Percentiles rank a stretch among this genome's conserved stretches.
Conservation (phyloP, 1,140 invertebrate genomes). For the Chrysopa pallens region DNA sequence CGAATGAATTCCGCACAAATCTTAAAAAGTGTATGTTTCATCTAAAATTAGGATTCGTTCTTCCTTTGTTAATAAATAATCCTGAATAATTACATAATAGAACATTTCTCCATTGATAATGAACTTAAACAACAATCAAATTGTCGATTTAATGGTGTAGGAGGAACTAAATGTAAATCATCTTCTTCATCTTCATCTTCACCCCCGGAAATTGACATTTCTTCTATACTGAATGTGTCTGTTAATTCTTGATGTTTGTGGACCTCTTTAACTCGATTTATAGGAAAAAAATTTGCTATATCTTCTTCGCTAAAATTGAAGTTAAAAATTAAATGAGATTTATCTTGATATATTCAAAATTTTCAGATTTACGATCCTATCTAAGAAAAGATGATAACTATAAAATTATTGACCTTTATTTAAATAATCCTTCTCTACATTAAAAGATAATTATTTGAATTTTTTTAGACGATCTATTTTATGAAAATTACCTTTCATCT, state of each 20-base stretch:
- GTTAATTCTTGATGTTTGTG: conserved; percentile 33
- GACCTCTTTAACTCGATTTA: conserved; percentile 25
- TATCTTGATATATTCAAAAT: neutral
- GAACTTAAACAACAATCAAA: conserved; percentile 14
- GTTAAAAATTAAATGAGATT: neutral
- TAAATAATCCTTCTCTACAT: no score
- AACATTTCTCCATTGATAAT: neutral
- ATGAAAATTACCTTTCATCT: conserved; percentile 27
- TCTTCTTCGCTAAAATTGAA: conserved; percentile 30
- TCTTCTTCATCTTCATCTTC: conserved; percentile 31
- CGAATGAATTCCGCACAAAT: no score
- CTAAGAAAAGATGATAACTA: no score
- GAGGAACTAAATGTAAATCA: conserved; percentile 20
- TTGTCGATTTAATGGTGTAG: conserved; percentile 15
- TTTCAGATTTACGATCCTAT: no score
- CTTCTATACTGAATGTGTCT: conserved; percentile 40
- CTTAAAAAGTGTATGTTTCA: no score
- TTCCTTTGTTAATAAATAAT: no score
- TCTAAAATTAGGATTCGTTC: no score
- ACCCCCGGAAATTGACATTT: conserved; percentile 38
- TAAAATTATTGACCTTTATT: no score
- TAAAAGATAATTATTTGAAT: no score
- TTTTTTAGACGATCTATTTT: no score
- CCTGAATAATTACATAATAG: neutral
- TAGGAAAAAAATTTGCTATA: conserved; percentile 31